phyloP scores from a whole-genome alignment of 2,113 vertebrate genomes.

The Python bivittatus region DNA sequence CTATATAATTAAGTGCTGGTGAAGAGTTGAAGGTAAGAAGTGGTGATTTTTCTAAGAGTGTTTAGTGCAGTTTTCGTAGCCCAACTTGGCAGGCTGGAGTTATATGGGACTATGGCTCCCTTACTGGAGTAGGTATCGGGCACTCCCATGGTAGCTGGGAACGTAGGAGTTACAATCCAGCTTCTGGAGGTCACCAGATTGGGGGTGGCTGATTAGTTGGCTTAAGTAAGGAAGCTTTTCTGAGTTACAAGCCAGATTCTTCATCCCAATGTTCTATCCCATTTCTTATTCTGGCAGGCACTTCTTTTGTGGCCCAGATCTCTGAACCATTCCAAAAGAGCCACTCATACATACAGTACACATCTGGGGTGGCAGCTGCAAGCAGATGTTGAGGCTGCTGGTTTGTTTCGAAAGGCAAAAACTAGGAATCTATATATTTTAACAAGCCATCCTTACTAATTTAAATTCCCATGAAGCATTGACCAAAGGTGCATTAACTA shows the following conservation, averaged over 20 bases:
- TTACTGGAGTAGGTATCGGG: not conserved
- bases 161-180: not conserved
- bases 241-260: not conserved
- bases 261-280: not conserved
- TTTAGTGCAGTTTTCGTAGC: too few species aligned
- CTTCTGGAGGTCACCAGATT: not conserved
- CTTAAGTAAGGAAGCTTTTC: not conserved
- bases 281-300: not conserved
- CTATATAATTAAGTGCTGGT: not conserved
- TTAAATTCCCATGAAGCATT: slow-evolving; percentile 62
- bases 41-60: not conserved
- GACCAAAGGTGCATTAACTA: slow-evolving; percentile 75
- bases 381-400: too few species aligned
- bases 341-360: fast-evolving
- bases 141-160: not conserved
- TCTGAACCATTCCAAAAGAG: not conserved
- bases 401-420: slow-evolving; percentile 32
- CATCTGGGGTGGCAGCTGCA: fast-evolving
- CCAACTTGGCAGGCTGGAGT: not conserved
- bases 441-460: slow-evolving; percentile 15
- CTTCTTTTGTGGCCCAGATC: not conserved
- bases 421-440: not conserved
- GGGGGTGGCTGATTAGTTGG: not conserved
- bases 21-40: not conserved
- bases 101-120: not conserved